These are phyloP conservation scores for Tetrao urogallus DNA, from an alignment of 2,113 vertebrate species.

Conservation along the genomic window DNA sequence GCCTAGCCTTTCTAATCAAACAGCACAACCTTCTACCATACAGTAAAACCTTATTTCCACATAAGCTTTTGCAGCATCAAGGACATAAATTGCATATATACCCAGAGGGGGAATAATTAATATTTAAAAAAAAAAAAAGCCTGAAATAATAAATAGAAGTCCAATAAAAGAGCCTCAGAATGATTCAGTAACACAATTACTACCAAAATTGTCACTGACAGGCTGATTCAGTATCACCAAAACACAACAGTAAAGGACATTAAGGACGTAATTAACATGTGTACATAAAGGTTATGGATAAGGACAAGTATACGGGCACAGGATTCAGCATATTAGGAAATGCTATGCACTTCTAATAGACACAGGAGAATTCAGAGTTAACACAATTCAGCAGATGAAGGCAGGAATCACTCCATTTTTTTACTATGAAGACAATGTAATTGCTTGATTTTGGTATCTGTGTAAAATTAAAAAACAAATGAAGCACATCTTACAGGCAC, in stretches of 20 bases:
- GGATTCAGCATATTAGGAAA: neutral
- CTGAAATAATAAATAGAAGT: neutral
- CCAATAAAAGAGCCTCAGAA: slow-evolving; percentile 1
- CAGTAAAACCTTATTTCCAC: neutral
- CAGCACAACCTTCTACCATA: neutral
- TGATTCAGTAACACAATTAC: neutral
- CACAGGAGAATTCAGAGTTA: neutral
- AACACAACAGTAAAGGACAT: neutral
- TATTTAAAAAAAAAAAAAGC: neutral
- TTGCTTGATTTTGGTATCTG: neutral
- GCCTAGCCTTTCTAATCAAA: neutral
- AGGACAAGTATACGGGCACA: fast-evolving
- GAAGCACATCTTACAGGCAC: neutral
- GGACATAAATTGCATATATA: neutral
- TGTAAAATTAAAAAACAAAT: neutral
- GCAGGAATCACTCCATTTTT: neutral
- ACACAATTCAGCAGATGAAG: neutral
- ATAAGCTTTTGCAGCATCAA: neutral
- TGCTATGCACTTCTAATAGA: neutral
- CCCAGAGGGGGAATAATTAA: neutral
- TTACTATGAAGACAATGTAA: neutral
- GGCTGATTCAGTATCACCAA: neutral
- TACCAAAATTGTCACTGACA: neutral
- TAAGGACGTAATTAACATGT: neutral
- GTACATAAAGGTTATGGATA: neutral